These are phyloP conservation scores for Grammomys surdaster DNA, from an alignment of 2,113 vertebrate genomes.

Conservation along the genomic window DNA sequence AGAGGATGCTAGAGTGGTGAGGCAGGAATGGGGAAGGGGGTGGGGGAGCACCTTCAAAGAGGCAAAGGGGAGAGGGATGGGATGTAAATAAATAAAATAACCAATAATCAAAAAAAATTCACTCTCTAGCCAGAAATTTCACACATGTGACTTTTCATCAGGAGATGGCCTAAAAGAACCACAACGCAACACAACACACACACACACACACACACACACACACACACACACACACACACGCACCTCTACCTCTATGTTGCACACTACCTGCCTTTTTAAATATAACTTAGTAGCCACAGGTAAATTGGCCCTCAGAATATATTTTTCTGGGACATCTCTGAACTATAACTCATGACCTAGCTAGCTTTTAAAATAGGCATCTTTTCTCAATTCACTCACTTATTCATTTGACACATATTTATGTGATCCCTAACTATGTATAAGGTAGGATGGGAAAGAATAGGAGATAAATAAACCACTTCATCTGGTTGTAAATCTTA, in stretches of 20 bases:
- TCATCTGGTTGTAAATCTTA: background rate
- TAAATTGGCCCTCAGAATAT: background rate
- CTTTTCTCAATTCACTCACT: slow-evolving; percentile 12
- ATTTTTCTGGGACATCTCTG: background rate
- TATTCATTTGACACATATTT: slow-evolving; percentile 4
- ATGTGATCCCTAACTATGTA: background rate
- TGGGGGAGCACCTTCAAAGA: no score
- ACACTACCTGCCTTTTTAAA: slow-evolving; percentile 27
- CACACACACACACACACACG: background rate
- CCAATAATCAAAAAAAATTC: background rate
- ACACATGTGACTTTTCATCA: background rate
- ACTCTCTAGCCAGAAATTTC: slow-evolving; percentile 9
- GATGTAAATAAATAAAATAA: no score
- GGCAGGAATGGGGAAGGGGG: no score
- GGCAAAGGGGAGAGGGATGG: no score
- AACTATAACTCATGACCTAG: slow-evolving; percentile 32
- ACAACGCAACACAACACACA: no score
- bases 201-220: background rate
- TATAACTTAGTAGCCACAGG: background rate
- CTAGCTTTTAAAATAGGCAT: slow-evolving; percentile 20
- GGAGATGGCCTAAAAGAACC: background rate
- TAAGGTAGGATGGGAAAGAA: background rate
- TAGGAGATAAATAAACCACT: background rate
- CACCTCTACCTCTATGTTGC: background rate
- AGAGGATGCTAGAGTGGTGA: no score